phyloP scores from a whole-genome alignment of 2,113 vertebrate species.

The Nannospalax galili region DNA sequence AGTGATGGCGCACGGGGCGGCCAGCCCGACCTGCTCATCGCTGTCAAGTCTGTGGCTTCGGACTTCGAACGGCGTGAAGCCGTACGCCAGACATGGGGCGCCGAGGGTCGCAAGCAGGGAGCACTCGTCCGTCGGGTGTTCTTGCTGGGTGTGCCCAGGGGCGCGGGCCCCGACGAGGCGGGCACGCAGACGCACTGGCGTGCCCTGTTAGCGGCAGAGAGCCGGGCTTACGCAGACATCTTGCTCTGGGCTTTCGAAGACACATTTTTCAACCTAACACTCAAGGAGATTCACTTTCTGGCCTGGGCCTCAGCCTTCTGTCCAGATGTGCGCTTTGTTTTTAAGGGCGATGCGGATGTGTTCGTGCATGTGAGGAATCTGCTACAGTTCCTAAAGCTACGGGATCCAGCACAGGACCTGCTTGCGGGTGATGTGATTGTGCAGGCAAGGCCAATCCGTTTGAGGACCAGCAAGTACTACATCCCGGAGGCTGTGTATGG shows the following conservation, averaged over 20 bases:
- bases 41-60: constrained; percentile 92
- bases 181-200: constrained; percentile 88
- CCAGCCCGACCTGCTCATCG: constrained; percentile 93
- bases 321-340: constrained; percentile 91
- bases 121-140: constrained; percentile 93
- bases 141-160: constrained; percentile 92
- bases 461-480: constrained; percentile 93
- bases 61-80: constrained; percentile 97
- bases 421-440: constrained; percentile 97
- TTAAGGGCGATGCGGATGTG: constrained; percentile 96
- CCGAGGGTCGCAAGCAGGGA: constrained; percentile 87
- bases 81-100: constrained; percentile 96
- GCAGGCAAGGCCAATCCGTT: constrained; percentile 93
- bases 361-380: constrained; percentile 97
- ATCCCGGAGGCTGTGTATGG: constrained; percentile 95
- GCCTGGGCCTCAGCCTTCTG: constrained; percentile 94
- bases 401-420: constrained; percentile 86
- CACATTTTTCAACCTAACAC: constrained; percentile 98
- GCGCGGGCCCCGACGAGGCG: constrained; percentile 87
- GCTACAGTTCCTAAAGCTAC: constrained; percentile 90
- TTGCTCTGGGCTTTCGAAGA: constrained; percentile 97
- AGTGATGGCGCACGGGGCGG: constrained; percentile 14
- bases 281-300: constrained; percentile 98
- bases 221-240: constrained; percentile 90
- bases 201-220: constrained; percentile 92